Evolutionary conservation across 1,140 invertebrate genomes (phyloP).

Genomic region (Pseudomyrmex concolor): DNA sequence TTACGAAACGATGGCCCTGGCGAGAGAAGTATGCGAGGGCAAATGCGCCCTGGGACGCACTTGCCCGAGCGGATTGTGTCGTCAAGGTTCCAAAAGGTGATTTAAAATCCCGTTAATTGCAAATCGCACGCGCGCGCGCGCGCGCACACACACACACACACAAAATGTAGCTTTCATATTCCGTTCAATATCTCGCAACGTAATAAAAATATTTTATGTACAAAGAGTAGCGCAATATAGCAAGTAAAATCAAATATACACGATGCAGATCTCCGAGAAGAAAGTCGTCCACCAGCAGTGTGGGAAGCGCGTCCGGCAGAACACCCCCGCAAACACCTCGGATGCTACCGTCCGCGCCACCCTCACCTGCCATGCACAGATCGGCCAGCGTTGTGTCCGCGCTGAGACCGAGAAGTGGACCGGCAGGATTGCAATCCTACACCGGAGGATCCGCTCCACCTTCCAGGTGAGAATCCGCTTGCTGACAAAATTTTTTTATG

Average conservation of each 20-base stretch:
- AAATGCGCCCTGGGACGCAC: conserved; percentile 93
- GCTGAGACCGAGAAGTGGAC: conserved; percentile 88
- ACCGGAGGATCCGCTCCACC: conserved; percentile 86
- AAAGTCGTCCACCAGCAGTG: conserved; percentile 84
- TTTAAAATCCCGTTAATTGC: background rate
- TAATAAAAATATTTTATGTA: background rate
- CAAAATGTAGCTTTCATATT: background rate
- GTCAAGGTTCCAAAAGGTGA: conserved; percentile 85
- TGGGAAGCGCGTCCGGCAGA: conserved; percentile 85
- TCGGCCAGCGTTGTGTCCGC: conserved; percentile 86
- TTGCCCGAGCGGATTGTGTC: conserved; percentile 91
- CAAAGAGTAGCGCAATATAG: background rate
- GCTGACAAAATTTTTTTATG: background rate
- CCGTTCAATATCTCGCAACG: background rate
- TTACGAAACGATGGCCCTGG: conserved; percentile 92
- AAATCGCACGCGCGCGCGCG: background rate
- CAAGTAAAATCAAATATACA: no score
- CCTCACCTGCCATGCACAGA: conserved; percentile 82
- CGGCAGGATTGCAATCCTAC: conserved; percentile 90
- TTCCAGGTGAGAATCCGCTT: conserved; percentile 70
- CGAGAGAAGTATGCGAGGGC: conserved; percentile 93
- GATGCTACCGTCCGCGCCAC: conserved; percentile 83
- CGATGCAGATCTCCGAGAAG: conserved; percentile 83
- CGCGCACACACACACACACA: no score
- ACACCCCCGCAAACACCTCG: conserved; percentile 86